Percentiles rank a stretch among this genome's conserved stretches.
Conservation (phyloP, 1,140 invertebrate genomes). For the Lepeophtheirus salmonis region DNA sequence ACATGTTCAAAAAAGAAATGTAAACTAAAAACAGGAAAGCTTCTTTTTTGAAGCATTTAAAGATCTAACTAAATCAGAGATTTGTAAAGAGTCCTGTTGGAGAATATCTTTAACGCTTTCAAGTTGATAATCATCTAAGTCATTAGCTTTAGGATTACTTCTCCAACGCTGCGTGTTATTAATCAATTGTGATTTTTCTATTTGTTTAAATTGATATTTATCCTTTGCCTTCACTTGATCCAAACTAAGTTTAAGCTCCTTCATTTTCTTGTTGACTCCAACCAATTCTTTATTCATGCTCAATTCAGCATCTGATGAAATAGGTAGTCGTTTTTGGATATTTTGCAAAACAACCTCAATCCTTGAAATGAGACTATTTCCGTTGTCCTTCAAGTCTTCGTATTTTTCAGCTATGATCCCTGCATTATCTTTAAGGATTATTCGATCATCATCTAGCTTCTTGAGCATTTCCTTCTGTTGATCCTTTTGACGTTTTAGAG, state of each 20-base stretch:
- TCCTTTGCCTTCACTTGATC: constrained; percentile 12
- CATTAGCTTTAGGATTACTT: not conserved
- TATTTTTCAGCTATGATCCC: not conserved
- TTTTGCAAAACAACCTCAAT: not conserved
- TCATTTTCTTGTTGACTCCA: not conserved
- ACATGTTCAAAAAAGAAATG: not conserved
- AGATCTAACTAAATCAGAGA: not conserved
- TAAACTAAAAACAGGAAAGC: not conserved
- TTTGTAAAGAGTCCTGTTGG: not conserved
- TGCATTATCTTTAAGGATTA: not conserved
- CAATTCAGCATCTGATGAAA: constrained; percentile 13
- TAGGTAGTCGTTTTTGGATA: constrained; percentile 6
- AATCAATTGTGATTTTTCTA: not conserved
- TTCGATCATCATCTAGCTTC: not conserved
- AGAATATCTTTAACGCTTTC: not conserved
- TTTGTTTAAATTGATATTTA: constrained; percentile 13
- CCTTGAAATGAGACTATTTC: not conserved
- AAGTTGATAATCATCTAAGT: not conserved
- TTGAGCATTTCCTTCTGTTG: not conserved
- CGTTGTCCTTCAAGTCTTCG: not conserved
- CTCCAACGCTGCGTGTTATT: not conserved
- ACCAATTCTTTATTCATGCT: constrained; percentile 1
- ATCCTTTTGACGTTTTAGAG: not conserved
- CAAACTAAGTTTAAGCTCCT: not conserved
- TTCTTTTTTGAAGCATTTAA: not conserved